A percentile compares a stretch with the other conserved stretches of the same genome.
Conservation (phyloP, 2,113 vertebrate genomes). For the Pipra filicauda region DNA sequence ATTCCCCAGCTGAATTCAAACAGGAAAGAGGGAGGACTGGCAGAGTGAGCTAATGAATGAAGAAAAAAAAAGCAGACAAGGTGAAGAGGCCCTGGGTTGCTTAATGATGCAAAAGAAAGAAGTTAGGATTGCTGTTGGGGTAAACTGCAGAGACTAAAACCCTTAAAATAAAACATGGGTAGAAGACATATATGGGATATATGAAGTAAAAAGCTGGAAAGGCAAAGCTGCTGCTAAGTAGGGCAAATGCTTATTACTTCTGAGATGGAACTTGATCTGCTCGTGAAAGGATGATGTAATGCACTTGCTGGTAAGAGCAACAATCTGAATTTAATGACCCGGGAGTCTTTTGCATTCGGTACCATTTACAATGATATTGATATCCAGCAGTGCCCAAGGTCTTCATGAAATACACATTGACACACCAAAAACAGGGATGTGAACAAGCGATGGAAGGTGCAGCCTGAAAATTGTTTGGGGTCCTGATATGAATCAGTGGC, state of each 20-base stretch:
- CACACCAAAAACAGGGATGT: not conserved
- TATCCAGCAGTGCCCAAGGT: not conserved
- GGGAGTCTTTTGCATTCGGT: not conserved
- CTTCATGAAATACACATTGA: not conserved
- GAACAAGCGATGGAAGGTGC: fast-evolving
- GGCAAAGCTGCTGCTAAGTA: not conserved
- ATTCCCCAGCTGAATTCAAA: constrained; percentile 4
- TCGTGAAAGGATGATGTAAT: not conserved
- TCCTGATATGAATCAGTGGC: not conserved
- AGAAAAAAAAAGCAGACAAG: not conserved
- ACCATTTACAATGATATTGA: not conserved
- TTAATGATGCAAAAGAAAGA: not conserved
- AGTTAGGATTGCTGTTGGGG: not conserved
- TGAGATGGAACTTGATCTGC: not conserved
- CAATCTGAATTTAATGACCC: not conserved
- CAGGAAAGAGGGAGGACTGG: not conserved
- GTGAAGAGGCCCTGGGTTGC: not conserved
- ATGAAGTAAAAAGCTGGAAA: not conserved
- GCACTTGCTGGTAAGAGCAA: not conserved
- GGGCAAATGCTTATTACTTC: not conserved
- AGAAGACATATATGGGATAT: not conserved
- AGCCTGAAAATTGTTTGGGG: not conserved
- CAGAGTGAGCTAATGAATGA: not conserved
- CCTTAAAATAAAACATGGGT: not conserved
- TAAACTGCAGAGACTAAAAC: not conserved